Conservation (phyloP, 2,888 invertebrate genomes). For the Oegoconia quadripuncta region DNA sequence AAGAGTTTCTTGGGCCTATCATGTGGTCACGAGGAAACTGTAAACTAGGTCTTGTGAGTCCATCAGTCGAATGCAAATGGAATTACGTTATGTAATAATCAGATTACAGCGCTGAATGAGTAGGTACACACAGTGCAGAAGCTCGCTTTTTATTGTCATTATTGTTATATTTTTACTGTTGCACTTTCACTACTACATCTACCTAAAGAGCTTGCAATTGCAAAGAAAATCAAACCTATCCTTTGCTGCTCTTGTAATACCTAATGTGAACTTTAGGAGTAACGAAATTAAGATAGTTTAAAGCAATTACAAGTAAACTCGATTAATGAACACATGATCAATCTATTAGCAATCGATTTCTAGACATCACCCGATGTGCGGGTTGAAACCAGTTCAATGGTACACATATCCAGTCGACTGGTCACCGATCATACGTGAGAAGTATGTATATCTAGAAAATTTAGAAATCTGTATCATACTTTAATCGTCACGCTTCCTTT, state of each 20-base stretch:
- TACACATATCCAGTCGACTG: conserved; percentile 71
- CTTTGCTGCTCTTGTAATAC: too few relatives aligned
- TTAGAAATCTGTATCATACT: too few relatives aligned
- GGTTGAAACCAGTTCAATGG: conserved; percentile 73
- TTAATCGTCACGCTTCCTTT: not conserved
- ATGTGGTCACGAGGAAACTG: conserved; percentile 42
- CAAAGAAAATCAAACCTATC: too few relatives aligned
- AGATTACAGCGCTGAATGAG: conserved; percentile 44
- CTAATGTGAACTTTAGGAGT: not conserved
- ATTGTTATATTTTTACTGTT: conserved; percentile 36
- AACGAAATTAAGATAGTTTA: not conserved
- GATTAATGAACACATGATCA: conserved; percentile 70
- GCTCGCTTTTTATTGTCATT: conserved; percentile 33
- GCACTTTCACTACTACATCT: conserved; percentile 67
- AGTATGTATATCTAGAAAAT: conserved; percentile 62
- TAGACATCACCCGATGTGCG: conserved; percentile 55
- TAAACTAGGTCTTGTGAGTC: conserved; percentile 40
- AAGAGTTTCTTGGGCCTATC: conserved; percentile 32
- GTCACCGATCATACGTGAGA: conserved; percentile 67
- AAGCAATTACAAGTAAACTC: conserved; percentile 31
- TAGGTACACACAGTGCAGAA: conserved; percentile 31
- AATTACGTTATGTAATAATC: conserved; percentile 53
- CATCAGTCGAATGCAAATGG: conserved; percentile 47
- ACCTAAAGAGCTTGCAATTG: too few relatives aligned
- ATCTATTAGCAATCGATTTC: conserved; percentile 74